These are phyloP conservation scores for Bubo blakistoni DNA, from an alignment of 2,113 vertebrate genomes.

Conservation along the genomic window DNA sequence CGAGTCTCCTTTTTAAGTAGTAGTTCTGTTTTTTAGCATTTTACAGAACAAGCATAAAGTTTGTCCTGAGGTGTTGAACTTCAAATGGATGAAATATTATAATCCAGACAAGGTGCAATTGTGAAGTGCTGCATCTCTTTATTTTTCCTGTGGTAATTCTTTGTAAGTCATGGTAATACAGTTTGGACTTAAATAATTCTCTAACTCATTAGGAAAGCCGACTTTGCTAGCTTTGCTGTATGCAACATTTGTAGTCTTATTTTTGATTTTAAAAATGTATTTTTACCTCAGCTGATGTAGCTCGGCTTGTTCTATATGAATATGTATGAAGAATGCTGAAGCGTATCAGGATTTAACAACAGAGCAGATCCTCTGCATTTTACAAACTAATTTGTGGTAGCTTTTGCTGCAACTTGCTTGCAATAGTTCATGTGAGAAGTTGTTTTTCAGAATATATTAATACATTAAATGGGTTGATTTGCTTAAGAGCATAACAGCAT, in stretches of 20 bases:
- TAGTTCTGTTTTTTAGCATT: neutral
- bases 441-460: constrained; percentile 6
- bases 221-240: neutral
- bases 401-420: neutral
- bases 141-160: neutral
- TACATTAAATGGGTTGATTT: neutral
- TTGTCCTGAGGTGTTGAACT: neutral
- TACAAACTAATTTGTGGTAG: neutral
- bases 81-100: neutral
- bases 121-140: neutral
- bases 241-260: neutral
- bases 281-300: neutral
- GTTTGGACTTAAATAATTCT: neutral
- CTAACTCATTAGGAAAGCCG: neutral
- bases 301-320: neutral
- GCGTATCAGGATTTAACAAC: neutral
- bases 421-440: neutral
- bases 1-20: neutral
- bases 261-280: neutral
- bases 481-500: neutral
- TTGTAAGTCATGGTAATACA: neutral
- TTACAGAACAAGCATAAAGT: neutral
- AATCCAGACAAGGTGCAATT: neutral
- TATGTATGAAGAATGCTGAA: neutral
- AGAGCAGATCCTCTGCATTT: neutral